phyloP scores from a whole-genome alignment of 2,113 vertebrate species.

The Xiphophorus maculatus region DNA sequence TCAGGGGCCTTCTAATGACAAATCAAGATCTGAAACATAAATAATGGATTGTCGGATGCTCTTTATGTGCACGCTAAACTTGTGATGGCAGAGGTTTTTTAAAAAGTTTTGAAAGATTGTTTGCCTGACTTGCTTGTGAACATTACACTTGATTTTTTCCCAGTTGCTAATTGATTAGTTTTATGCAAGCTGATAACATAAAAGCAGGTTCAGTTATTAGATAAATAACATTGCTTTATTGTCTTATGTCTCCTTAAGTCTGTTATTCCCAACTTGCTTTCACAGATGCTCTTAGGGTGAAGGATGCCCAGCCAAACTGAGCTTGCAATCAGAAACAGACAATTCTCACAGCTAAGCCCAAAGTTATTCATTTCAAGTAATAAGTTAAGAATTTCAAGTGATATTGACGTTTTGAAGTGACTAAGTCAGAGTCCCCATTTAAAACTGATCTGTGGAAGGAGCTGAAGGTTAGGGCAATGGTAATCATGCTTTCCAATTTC shows the following conservation, averaged over 20 bases:
- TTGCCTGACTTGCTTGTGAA: constrained; percentile 25
- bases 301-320: too few species aligned
- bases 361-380: too few species aligned
- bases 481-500: background rate
- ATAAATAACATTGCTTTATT: constrained; percentile 22
- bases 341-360: too few species aligned
- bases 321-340: too few species aligned
- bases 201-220: constrained; percentile 53
- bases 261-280: constrained; percentile 3
- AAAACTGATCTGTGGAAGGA: background rate
- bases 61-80: background rate
- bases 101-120: constrained; percentile 13
- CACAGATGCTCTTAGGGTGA: too few species aligned
- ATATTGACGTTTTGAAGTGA: background rate
- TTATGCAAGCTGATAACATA: constrained; percentile 13
- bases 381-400: too few species aligned
- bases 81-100: background rate
- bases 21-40: constrained; percentile 67
- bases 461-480: background rate
- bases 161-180: constrained; percentile 48
- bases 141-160: constrained; percentile 23
- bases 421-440: background rate
- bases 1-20: constrained; percentile 49
- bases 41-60: constrained; percentile 17
- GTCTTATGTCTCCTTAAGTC: constrained; percentile 23